phyloP scores from a whole-genome alignment of 2,113 vertebrate species.

The Poecilia latipinna region DNA sequence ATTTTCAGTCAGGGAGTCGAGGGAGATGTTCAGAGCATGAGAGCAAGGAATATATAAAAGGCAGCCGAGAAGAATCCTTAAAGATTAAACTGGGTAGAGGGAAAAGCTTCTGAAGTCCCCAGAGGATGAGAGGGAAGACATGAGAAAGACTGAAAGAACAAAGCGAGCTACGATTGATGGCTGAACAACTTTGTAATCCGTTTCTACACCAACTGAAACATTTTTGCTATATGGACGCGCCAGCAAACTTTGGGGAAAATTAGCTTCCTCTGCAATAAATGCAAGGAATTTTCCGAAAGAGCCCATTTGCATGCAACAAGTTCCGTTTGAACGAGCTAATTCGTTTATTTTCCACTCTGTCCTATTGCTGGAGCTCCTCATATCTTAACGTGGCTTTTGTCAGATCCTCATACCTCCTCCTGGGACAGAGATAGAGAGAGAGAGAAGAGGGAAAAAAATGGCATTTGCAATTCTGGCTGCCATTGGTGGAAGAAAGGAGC shows the following conservation, averaged over 20 bases:
- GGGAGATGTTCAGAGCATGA: slow-evolving; percentile 5
- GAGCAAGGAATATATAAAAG: slow-evolving; percentile 26
- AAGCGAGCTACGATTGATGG: neutral
- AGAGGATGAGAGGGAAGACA: slow-evolving; percentile 15
- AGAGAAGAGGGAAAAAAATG: slow-evolving; percentile 28
- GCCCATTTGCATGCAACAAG: neutral
- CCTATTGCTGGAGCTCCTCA: slow-evolving; percentile 2
- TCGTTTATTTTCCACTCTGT: slow-evolving; percentile 1
- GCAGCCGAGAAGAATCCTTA: slow-evolving; percentile 29
- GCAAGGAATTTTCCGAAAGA: neutral
- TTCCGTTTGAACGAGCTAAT: neutral
- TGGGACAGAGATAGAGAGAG: neutral
- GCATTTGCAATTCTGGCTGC: slow-evolving; percentile 21
- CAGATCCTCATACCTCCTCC: slow-evolving; percentile 4
- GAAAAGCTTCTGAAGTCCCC: slow-evolving; percentile 27
- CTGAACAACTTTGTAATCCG: neutral
- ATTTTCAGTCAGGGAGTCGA: slow-evolving; percentile 1
- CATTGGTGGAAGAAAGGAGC: slow-evolving; percentile 46
- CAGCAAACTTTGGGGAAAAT: slow-evolving; percentile 2
- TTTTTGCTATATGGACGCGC: neutral
- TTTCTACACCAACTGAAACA: neutral
- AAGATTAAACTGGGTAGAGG: slow-evolving; percentile 29
- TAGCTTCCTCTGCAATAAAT: slow-evolving; percentile 1
- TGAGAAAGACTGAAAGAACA: slow-evolving; percentile 13
- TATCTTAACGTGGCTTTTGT: slow-evolving; percentile 9